Base-by-base conservation (phyloP, 2,113 vertebrate genomes). In the Gulo gulo region DNA sequence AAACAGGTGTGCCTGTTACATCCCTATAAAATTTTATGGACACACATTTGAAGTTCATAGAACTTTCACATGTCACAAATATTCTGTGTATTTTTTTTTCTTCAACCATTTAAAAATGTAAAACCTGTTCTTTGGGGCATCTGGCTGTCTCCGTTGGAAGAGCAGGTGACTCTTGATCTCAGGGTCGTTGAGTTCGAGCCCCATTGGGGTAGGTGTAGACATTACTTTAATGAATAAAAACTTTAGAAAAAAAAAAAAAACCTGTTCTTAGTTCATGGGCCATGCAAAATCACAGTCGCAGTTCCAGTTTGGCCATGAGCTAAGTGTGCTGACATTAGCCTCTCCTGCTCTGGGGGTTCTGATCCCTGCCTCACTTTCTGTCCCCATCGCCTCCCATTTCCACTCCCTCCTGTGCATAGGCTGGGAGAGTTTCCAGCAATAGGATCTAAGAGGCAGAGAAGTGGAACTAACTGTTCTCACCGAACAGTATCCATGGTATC, bases 401-500 rank as follows among this genome's bases (percentile, higher is more conserved):
- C 7, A 2, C 7, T 79, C 78, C n/a, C 90, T 13, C 47, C 69
- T 73, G 36, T 11, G 0, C 47, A 0, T 1, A 14, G 16, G 6
- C 1, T 31, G 45, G 9, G 23, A 71, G 10, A 8, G 36, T 24
- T 18, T 39, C 29, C 50, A 42, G 23, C 4, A 24, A 6, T 0
- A 7, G 42, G 31, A 39, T 11, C 3, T 23, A 16, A 29, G 34
- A 4, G 42, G 42, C 69, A 36, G 24, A 61, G 42, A 11, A 18
- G 52, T 34, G 14, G 24, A 8, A 7, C 26, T 3, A 45, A 36
- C 24, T 8, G 0, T 87, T 34, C n/a, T 52, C 61, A n/a, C 34
- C 42, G 6, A 12, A 23, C 31, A 45, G 23, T 11, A 21, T 4
- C 39, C 20, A 7, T 1, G 1, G 47, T 29, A 3, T 1, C 29